Evolutionary conservation across 2,888 invertebrate genomes (phyloP), one percentile per base, ranked within the genome.

Genomic region (Eilema caniola): DNA sequence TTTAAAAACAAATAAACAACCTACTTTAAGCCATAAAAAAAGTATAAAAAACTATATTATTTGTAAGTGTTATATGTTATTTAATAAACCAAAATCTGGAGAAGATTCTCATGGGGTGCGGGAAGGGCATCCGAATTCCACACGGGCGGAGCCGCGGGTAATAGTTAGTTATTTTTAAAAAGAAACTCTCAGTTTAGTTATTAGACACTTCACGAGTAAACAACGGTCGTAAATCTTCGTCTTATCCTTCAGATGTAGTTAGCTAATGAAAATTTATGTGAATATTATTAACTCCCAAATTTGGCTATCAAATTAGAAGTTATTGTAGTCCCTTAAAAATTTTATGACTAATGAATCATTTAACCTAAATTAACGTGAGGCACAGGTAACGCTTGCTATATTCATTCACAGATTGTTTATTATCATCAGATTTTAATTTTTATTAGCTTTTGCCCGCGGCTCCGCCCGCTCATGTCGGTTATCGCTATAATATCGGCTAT

Each of bases 241-340:
- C 74, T 74, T 72, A 76, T 71, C 71, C 82, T 77, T 78, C 77
- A 77, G 76, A 71, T 75, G 73, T 62, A 76, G 74, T 69, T 66
- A 56, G 60, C 71, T 82, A 82, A 84, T 81, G 81, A 83, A 81
- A 82, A 83, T 82, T 84, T 78, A 83, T 76, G 78, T 72, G 59
- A 72, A 71, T 72, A 69, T 77, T 73, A 72, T 79, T 77, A 71
- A 70, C 66, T 72, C 63, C 71, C 25, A 74, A 79, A 77, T 71
- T 72, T 69, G 25, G 64, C 62, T 72, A 64, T 71, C 64, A 72
- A 79, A 79, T 76, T 71, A 70, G 33, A 63, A 71, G 57, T 71
- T 75, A 70, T 62, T 62, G 37, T 64, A 47, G 37, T 25, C 59
- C 23, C 37, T 57, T n/a, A 59, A 74, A 76, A 71, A 69, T 37